Evolutionary conservation across 2,888 invertebrate species (phyloP), one percentile per base, ranked within the genome.

Genomic region (Agelastica alni): DNA sequence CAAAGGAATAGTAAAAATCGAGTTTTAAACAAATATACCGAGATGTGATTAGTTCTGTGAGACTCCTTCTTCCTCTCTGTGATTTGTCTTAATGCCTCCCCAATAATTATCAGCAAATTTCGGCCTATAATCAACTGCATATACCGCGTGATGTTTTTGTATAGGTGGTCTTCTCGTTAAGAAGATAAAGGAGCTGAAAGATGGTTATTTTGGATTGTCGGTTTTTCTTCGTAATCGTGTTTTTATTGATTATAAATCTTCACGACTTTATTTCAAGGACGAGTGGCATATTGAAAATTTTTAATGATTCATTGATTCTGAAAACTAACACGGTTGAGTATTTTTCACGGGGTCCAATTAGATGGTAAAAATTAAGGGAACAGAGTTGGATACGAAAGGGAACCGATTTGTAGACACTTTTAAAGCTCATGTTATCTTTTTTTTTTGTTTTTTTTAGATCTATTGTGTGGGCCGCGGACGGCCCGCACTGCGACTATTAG

Each of bases 151-250:
- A 46, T 12, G 20, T 9, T 57, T 55, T 62, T 56, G 61, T 62
- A 49, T 41, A 64, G 65, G 65, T 65, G 65, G 65, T 65, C 65
- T 56, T 60, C 59, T 63, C 55, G 61, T 64, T 64, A 60, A 58
- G 4, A 20, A 12, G 7, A 18, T 18, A 10, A 20, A 20, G 20
- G 54, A 48, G 36, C 31, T 31, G 49, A 41, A 41, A 26, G 46
- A 36, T 14, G 31, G 26, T 36, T 6, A 37, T 46, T 22, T n/a
- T 31, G 13, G 48, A 39, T 48, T 39, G 39, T 48, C 41, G 39
- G 41, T 48, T 48, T 47, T 46, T 39, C 31, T 12, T 30, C 18
- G 41, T 41, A 20, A 17, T n/a, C 2, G 9, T 26, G 9, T 7
- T 26, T 26, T 26, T 26, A 26, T 26, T 26, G 26, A 26, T 26